These are phyloP conservation scores for Cataglyphis livida DNA, from an alignment of 2,888 invertebrate species.

Conservation along the genomic window DNA sequence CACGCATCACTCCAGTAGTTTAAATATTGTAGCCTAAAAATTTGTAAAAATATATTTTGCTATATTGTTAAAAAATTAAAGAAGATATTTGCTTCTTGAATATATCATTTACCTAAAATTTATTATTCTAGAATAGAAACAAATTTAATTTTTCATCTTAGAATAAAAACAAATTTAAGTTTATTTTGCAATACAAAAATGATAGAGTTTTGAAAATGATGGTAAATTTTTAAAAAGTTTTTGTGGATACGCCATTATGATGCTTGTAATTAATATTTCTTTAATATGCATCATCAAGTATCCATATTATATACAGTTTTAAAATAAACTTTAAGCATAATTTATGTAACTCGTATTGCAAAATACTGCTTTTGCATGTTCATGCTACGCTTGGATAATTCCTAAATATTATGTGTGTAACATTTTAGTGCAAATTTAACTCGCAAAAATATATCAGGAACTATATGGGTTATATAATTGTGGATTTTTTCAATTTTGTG, in stretches of 20 bases:
- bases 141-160: not conserved
- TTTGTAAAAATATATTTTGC: constrained; percentile 13
- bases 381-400: not conserved
- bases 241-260: not conserved
- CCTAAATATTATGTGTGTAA: not conserved
- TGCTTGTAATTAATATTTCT: not conserved
- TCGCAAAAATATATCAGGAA: not conserved
- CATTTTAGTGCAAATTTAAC: not conserved
- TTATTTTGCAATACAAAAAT: not conserved
- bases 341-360: not conserved
- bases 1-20: not conserved
- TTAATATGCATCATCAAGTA: not conserved
- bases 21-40: not conserved
- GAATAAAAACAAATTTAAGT: not conserved
- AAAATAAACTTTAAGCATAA: not conserved
- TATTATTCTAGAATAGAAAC: not conserved
- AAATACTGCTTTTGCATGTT: not conserved
- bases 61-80: not conserved
- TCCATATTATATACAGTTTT: not conserved
- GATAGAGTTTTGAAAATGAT: not conserved
- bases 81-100: not conserved
- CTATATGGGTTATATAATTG: not conserved
- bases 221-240: not conserved
- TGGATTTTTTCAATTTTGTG: not conserved
- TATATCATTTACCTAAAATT: not conserved